phyloP scores from a whole-genome alignment of 2,113 vertebrate genomes.

The Tychaedon coryphoeus region DNA sequence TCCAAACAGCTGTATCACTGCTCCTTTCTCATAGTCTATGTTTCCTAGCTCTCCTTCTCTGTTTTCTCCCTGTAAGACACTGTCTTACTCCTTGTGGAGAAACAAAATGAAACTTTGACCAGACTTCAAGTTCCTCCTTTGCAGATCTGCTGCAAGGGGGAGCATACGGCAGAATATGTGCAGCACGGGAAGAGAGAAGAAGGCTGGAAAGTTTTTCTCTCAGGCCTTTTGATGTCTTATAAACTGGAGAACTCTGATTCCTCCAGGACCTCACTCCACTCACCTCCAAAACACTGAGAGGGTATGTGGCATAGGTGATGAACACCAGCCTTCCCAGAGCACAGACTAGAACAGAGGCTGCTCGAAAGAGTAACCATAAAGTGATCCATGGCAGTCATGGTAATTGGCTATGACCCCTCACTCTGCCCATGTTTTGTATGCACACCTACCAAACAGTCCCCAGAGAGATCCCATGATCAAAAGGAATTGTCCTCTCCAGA shows the following conservation, averaged over 20 bases:
- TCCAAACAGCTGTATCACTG: accelerated
- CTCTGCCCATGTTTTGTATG: background rate
- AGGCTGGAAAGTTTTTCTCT: background rate
- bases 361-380: background rate
- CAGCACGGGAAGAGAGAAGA: background rate
- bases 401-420: background rate
- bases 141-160: background rate
- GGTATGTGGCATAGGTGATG: background rate
- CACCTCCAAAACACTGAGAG: background rate
- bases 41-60: background rate
- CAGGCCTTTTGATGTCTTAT: background rate
- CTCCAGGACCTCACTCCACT: background rate
- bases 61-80: background rate
- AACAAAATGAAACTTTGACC: background rate
- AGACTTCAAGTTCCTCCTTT: background rate
- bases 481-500: background rate
- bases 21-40: background rate
- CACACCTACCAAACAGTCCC: background rate
- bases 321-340: background rate
- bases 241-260: background rate
- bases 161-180: accelerated
- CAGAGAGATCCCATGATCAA: background rate
- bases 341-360: background rate
- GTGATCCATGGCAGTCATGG: accelerated
- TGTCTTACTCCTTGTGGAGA: background rate